Percentiles rank a stretch among this genome's conserved stretches.
Conservation (phyloP, 1,140 invertebrate genomes). For the Drosophila elegans region DNA sequence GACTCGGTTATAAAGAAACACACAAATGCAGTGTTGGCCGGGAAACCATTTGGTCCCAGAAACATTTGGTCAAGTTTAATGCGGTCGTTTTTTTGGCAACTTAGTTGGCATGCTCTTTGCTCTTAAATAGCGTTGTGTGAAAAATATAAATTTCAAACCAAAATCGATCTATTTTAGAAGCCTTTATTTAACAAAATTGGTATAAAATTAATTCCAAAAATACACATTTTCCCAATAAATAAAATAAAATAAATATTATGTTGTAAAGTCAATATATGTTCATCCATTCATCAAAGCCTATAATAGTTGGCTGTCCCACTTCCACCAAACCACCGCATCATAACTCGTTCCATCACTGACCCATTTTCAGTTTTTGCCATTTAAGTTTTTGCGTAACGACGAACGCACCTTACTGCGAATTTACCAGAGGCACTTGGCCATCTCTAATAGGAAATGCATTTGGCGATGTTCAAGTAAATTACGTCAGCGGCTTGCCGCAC, state of each 20-base stretch:
- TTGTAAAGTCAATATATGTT: background rate
- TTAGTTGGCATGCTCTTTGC: conserved; percentile 1
- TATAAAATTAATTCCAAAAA: no score
- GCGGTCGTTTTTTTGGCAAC: conserved; percentile 49
- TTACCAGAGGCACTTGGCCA: conserved; percentile 23
- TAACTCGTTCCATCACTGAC: conserved; percentile 21
- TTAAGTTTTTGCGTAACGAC: conserved; percentile 34
- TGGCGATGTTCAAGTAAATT: conserved; percentile 70
- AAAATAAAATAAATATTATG: no score
- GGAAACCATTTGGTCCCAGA: conserved; percentile 41
- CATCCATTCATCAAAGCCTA: background rate
- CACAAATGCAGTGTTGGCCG: conserved; percentile 24
- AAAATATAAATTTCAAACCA: no score
- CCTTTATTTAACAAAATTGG: no score
- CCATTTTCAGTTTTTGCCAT: conserved; percentile 40
- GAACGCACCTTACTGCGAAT: conserved; percentile 38
- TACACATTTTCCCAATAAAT: no score
- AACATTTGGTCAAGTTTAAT: conserved; percentile 68
- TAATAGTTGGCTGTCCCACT: background rate
- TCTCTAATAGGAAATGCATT: conserved; percentile 71
- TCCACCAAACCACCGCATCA: background rate
- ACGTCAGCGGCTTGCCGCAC: conserved; percentile 71
- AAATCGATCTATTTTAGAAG: no score
- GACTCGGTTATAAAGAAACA: conserved; percentile 9
- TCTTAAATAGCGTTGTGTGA: conserved; percentile 16